Percentiles rank a stretch among this genome's conserved stretches.
Conservation (phyloP, 2,888 invertebrate genomes). For the Epinotia brunnichana region DNA sequence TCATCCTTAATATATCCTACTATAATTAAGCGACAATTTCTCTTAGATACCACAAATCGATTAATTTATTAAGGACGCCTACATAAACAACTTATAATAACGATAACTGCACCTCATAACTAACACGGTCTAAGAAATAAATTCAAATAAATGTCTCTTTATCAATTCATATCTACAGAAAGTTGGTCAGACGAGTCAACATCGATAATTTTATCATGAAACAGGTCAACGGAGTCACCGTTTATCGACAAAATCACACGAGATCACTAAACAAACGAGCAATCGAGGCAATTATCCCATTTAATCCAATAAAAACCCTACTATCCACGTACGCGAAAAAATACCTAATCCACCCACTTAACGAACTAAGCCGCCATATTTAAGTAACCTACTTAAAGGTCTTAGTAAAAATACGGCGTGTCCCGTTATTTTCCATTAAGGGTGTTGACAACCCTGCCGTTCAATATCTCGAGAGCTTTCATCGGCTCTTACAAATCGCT, state of each 20-base stretch:
- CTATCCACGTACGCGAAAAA: conserved; percentile 63
- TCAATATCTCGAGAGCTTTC: conserved; percentile 77
- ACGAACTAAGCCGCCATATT: conserved; percentile 49
- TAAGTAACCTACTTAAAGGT: conserved; percentile 49
- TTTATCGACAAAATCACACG: conserved; percentile 23
- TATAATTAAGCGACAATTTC: background rate
- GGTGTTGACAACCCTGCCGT: conserved; percentile 71
- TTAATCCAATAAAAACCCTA: conserved; percentile 64
- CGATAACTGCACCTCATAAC: conserved; percentile 26
- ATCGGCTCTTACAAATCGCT: conserved; percentile 80
- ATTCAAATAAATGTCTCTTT: conserved; percentile 44
- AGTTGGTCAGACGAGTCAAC: conserved; percentile 15
- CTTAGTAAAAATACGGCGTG: conserved; percentile 51
- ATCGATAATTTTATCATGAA: conserved; percentile 17
- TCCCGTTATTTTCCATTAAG: conserved; percentile 67
- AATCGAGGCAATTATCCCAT: conserved; percentile 60
- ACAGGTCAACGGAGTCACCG: conserved; percentile 12
- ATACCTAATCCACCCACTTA: conserved; percentile 50
- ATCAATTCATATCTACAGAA: conserved; percentile 20
- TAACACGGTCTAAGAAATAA: conserved; percentile 23
- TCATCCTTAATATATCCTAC: background rate
- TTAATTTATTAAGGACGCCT: background rate
- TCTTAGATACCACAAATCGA: conserved; percentile 1
- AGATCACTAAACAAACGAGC: conserved; percentile 65
- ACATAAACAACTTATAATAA: conserved; percentile 18